Conservation (phyloP, 37 sponge, comb jelly and placozoan species). For the Tethya wilhelma region DNA sequence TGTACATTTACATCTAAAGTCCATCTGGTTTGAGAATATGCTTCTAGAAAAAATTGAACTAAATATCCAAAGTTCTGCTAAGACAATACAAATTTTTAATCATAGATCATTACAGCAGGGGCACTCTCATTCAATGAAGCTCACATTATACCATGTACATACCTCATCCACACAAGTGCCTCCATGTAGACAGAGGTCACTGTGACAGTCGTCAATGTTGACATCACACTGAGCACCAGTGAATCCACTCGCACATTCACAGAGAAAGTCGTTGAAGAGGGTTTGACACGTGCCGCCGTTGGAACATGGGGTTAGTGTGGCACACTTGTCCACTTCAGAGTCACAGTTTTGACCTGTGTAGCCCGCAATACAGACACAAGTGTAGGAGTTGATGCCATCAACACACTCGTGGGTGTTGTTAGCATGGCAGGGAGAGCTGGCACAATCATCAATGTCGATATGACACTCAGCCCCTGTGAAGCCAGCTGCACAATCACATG, state of each 20-base stretch:
- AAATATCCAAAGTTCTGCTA: too few species aligned
- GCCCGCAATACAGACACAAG: not conserved
- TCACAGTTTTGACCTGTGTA: not conserved
- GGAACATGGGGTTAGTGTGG: too few species aligned
- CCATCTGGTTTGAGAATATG: too few species aligned
- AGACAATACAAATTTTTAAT: too few species aligned
- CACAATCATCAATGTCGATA: constrained; percentile 10
- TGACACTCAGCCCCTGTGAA: constrained; percentile 30
- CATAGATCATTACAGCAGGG: too few species aligned
- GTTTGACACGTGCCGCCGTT: not conserved
- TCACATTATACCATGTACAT: too few species aligned
- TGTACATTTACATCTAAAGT: too few species aligned
- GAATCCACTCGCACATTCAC: constrained; percentile 36
- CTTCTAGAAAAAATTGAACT: too few species aligned
- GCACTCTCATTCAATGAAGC: too few species aligned
- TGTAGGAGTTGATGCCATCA: not conserved
- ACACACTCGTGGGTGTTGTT: not conserved
- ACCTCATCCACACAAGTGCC: constrained; percentile 44
- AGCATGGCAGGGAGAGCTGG: constrained; percentile 12
- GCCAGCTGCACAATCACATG: constrained; percentile 33
- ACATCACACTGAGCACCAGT: constrained; percentile 23
- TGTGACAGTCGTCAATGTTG: constrained; percentile 24
- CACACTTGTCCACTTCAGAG: too few species aligned
- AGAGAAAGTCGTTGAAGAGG: constrained; percentile 8
- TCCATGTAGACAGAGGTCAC: constrained; percentile 40